A percentile compares a stretch with the other conserved stretches of the same genome.
Conservation (phyloP, 2,888 invertebrate species). For the Parnassius mnemosyne region DNA sequence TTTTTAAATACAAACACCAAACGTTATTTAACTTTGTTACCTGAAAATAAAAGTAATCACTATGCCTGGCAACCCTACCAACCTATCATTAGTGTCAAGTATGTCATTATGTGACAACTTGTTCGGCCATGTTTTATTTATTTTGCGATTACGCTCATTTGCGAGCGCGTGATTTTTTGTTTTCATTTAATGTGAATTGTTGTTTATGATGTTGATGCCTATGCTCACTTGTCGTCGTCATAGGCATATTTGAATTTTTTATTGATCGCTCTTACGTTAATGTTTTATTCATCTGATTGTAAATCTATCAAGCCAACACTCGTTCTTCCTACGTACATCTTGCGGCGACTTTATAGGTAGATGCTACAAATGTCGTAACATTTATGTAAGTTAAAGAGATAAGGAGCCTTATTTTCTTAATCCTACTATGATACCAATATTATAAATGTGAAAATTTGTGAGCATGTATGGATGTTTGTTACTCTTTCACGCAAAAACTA, state of each 20-base stretch:
- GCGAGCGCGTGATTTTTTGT: conserved; percentile 37
- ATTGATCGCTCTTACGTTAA: conserved; percentile 9
- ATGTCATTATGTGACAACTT: conserved; percentile 53
- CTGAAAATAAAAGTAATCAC: no score
- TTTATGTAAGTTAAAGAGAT: no score
- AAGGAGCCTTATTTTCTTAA: no score
- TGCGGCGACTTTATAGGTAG: conserved; percentile 3
- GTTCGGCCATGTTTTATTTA: conserved; percentile 41
- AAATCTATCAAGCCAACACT: conserved; percentile 17
- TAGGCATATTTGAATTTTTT: conserved; percentile 10
- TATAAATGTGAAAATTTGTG: no score
- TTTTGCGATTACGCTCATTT: conserved; percentile 40
- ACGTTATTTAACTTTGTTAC: no score
- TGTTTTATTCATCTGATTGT: conserved; percentile 8
- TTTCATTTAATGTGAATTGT: conserved; percentile 35
- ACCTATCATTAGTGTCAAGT: conserved; percentile 58
- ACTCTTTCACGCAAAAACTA: no score
- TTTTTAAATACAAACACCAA: no score
- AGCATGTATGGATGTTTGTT: no score
- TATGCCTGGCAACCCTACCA: conserved; percentile 28
- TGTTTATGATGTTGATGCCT: conserved; percentile 22
- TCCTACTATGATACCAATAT: no score
- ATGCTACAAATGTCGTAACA: no score
- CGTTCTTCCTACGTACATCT: neutral
- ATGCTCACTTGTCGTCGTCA: conserved; percentile 4